phyloP scores from a whole-genome alignment of 2,797 vertebrate species.

The Malurus splendens region DNA sequence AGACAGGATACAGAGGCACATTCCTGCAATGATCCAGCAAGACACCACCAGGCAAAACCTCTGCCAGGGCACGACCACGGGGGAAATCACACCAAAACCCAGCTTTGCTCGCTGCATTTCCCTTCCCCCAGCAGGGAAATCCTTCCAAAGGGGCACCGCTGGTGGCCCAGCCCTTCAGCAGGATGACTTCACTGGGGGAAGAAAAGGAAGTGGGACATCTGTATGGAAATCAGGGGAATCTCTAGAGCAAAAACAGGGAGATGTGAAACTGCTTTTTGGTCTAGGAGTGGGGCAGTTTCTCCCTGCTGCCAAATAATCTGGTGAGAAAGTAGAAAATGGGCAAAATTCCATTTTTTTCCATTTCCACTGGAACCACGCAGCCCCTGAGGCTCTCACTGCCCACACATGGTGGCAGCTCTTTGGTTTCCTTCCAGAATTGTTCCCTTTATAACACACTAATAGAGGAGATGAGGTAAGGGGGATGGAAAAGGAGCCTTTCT shows the following conservation, averaged over 20 bases:
- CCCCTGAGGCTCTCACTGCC: neutral
- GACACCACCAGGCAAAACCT: neutral
- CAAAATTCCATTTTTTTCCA: neutral
- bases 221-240: slow-evolving; percentile 29
- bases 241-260: neutral
- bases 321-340: neutral
- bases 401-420: neutral
- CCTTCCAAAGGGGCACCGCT: neutral
- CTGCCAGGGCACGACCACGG: neutral
- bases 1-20: neutral
- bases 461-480: neutral
- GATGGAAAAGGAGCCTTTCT: neutral
- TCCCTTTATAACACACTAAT: neutral
- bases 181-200: neutral
- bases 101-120: neutral
- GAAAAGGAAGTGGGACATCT: slow-evolving; percentile 21
- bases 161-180: neutral
- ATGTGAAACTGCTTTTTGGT: neutral
- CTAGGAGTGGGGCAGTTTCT: neutral
- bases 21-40: neutral
- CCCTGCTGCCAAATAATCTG: neutral
- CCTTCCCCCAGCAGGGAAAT: neutral
- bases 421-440: neutral
- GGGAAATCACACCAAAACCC: neutral
- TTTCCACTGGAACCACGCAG: neutral